A percentile compares a stretch with the other conserved stretches of the same genome.
Conservation (phyloP, 2,888 invertebrate species). For the Trichacis sp. region DNA sequence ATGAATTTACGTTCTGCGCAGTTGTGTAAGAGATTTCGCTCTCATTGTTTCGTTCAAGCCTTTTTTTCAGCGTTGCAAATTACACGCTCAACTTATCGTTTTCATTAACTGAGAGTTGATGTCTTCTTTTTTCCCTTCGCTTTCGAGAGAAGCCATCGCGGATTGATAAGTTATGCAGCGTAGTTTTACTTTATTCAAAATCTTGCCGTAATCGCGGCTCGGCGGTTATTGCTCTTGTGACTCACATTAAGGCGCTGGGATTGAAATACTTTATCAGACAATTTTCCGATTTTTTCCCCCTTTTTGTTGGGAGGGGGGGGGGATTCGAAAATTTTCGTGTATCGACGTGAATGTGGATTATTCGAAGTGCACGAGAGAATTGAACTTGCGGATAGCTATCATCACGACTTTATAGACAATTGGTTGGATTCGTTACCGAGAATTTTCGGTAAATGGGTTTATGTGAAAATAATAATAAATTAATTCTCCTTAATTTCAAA, state of each 20-base stretch:
- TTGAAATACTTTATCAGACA: slow-evolving; percentile 23
- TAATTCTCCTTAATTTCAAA: too few relatives aligned
- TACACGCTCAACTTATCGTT: background rate
- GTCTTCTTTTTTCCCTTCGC: background rate
- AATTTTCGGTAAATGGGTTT: too few relatives aligned
- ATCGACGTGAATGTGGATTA: too few relatives aligned
- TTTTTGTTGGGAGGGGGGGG: too few relatives aligned
- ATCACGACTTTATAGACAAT: too few relatives aligned
- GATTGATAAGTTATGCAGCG: slow-evolving; percentile 11
- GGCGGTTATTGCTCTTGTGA: slow-evolving; percentile 38
- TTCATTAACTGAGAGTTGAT: background rate
- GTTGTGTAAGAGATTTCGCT: slow-evolving; percentile 6
- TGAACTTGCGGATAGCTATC: too few relatives aligned
- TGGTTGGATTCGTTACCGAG: too few relatives aligned
- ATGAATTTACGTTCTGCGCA: background rate
- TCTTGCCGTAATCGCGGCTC: slow-evolving; percentile 14
- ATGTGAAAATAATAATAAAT: too few relatives aligned
- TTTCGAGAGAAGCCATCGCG: slow-evolving; percentile 4
- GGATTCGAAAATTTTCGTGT: too few relatives aligned
- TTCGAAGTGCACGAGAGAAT: too few relatives aligned
- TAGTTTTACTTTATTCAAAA: slow-evolving; percentile 13
- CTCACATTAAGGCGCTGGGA: slow-evolving; percentile 12
- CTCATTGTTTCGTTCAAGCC: background rate
- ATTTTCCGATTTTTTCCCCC: slow-evolving; percentile 7
- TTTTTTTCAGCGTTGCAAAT: background rate